Percentiles rank a stretch among this genome's conserved stretches.
Conservation (phyloP, 2,888 invertebrate genomes). For the Lasioglossum vierecki region DNA sequence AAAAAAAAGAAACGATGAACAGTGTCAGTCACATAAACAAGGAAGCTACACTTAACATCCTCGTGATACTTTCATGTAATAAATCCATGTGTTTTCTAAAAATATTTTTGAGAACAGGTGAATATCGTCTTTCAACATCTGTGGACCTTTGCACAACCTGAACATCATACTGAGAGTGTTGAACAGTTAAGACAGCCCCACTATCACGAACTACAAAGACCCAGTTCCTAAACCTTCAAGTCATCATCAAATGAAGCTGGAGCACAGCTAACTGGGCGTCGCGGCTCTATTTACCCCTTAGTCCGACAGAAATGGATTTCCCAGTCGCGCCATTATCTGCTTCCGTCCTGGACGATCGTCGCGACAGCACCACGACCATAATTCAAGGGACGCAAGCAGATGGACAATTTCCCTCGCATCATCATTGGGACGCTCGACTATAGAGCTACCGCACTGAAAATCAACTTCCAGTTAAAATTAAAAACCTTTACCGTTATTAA, state of each 20-base stretch:
- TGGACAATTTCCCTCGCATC: constrained; percentile 19
- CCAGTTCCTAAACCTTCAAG: neutral
- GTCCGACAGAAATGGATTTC: constrained; percentile 29
- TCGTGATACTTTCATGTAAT: neutral
- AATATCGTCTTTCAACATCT: neutral
- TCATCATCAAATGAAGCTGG: neutral
- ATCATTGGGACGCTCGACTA: neutral
- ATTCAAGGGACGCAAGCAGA: neutral
- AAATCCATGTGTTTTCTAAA: no score
- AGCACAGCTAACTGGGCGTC: neutral
- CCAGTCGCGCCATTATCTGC: constrained; percentile 36
- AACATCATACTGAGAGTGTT: neutral
- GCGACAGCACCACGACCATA: neutral
- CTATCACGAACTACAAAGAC: neutral
- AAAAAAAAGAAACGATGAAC: neutral
- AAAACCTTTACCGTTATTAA: neutral
- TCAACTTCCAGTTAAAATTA: neutral
- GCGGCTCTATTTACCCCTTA: constrained; percentile 23
- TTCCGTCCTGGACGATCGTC: constrained; percentile 37
- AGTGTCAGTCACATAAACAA: neutral
- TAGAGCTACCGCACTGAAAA: neutral
- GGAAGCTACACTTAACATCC: neutral
- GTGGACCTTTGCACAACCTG: neutral
- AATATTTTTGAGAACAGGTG: neutral
- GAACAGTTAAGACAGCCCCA: neutral